These are phyloP conservation scores for Hucho hucho DNA, from an alignment of 2,113 vertebrate genomes.

Conservation along the genomic window DNA sequence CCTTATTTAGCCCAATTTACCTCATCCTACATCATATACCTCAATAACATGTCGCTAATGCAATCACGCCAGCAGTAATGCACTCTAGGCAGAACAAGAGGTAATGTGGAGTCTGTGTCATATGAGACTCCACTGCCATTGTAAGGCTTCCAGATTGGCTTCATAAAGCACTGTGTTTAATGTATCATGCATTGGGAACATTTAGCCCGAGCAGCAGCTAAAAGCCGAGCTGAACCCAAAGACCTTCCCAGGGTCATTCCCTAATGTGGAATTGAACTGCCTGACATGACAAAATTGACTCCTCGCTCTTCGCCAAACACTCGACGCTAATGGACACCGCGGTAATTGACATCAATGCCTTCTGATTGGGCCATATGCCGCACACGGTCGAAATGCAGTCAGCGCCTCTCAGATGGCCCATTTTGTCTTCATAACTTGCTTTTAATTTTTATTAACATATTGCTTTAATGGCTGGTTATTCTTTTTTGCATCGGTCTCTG, in stretches of 20 bases:
- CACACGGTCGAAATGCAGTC: slow-evolving; percentile 30
- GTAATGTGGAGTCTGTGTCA: slow-evolving; percentile 65
- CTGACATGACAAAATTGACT: slow-evolving; percentile 53
- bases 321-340: slow-evolving; percentile 58
- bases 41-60: slow-evolving; percentile 67
- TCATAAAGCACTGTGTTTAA: slow-evolving; percentile 67
- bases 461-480: slow-evolving; percentile 18
- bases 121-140: slow-evolving; percentile 57
- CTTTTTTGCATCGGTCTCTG: slow-evolving; percentile 16
- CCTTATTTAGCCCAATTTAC: neutral
- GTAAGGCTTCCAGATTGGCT: slow-evolving; percentile 59
- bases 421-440: slow-evolving; percentile 49
- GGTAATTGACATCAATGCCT: slow-evolving; percentile 66
- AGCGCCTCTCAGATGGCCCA: slow-evolving; percentile 46
- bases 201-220: slow-evolving; percentile 50
- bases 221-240: slow-evolving; percentile 44
- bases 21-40: slow-evolving; percentile 38
- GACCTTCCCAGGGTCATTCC: slow-evolving; percentile 53
- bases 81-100: slow-evolving; percentile 32
- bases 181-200: slow-evolving; percentile 58
- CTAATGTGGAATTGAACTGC: slow-evolving; percentile 64
- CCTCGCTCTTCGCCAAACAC: slow-evolving; percentile 61
- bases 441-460: slow-evolving; percentile 49
- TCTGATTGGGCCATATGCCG: slow-evolving; percentile 31
- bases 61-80: slow-evolving; percentile 49